These are phyloP conservation scores for Brachionus sp. DNA, from an alignment of 1,140 invertebrate genomes.

Conservation along the genomic window DNA sequence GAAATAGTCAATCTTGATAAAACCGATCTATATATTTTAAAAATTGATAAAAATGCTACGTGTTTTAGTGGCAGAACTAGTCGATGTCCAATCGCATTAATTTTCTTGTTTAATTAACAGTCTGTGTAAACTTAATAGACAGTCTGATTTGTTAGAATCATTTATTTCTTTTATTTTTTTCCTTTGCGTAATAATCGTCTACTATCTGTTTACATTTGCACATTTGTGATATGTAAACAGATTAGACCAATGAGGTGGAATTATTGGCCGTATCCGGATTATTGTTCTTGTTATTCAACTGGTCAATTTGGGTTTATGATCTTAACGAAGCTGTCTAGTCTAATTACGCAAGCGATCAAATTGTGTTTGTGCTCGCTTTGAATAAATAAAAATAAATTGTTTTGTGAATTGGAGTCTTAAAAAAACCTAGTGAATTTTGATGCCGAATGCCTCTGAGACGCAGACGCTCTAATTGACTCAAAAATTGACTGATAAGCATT, in stretches of 20 bases:
- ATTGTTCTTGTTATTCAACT: not conserved
- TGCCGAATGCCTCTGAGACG: not conserved
- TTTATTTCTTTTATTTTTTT: not conserved
- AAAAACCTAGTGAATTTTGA: not conserved
- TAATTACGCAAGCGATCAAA: constrained; percentile 6
- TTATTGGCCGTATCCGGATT: not conserved
- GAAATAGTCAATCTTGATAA: not conserved
- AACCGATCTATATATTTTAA: not conserved
- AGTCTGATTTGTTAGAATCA: constrained; percentile 16
- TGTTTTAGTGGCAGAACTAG: not conserved
- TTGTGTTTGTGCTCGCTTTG: not conserved
- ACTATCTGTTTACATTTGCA: constrained; percentile 27
- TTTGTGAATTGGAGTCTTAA: not conserved
- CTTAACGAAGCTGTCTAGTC: not conserved
- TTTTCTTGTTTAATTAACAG: not conserved
- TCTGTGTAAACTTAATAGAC: constrained; percentile 5
- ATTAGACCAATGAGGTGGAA: not conserved
- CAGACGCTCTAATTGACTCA: not conserved
- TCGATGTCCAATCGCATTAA: not conserved
- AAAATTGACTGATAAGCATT: not conserved
- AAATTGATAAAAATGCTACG: not conserved
- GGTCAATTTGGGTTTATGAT: not conserved
- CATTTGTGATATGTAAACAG: not conserved
- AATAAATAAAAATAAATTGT: not conserved
- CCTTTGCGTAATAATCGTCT: constrained; percentile 8